Evolutionary conservation across 2,797 vertebrate genomes (phyloP).

Genomic region (Argya squamiceps): DNA sequence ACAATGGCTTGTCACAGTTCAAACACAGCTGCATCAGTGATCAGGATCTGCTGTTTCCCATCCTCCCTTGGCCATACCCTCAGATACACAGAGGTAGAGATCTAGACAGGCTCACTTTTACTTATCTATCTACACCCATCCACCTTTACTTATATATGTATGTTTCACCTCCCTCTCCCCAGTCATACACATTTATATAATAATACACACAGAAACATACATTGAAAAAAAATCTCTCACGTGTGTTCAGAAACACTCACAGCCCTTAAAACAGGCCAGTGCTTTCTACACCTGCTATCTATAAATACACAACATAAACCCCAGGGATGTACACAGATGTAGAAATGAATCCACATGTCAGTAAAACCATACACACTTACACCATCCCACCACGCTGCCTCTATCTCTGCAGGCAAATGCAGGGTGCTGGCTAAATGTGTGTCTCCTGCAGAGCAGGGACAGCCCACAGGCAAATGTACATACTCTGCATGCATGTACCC

Average conservation of each 20-base stretch:
- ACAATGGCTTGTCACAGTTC: not conserved
- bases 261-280: not conserved
- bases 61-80: not conserved
- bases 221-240: accelerated
- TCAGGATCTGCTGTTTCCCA: not conserved
- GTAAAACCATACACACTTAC: not conserved
- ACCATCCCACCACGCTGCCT: not conserved
- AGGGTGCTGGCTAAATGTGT: not conserved
- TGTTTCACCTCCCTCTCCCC: not conserved
- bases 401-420: not conserved
- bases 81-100: not conserved
- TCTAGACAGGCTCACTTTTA: not conserved
- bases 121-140: not conserved
- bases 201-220: not conserved
- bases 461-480: not conserved
- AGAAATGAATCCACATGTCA: not conserved
- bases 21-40: not conserved
- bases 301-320: not conserved
- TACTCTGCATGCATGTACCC: not conserved
- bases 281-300: not conserved
- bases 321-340: not conserved
- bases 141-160: not conserved
- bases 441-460: not conserved
- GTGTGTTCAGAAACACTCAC: not conserved
- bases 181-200: not conserved